These are phyloP conservation scores for Paradoxurus hermaphroditus DNA, from an alignment of 2,113 vertebrate genomes.

Conservation along the genomic window DNA sequence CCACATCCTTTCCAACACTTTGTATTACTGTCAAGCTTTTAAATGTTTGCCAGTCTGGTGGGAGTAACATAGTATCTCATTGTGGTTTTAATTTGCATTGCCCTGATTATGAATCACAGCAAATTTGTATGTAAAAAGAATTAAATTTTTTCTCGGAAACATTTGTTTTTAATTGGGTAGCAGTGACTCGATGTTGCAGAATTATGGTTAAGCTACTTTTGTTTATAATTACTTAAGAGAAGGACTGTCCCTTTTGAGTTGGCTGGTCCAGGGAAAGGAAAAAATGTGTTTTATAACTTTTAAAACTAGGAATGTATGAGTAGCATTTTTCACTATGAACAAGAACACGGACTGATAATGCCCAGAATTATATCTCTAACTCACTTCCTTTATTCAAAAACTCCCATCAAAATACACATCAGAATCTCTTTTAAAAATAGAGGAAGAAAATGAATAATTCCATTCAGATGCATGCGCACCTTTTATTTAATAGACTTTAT, in stretches of 20 bases:
- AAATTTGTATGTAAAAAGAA: slow-evolving; percentile 60
- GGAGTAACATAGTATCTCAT: neutral
- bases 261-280: neutral
- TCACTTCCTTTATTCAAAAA: slow-evolving; percentile 18
- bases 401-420: neutral
- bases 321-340: neutral
- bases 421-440: slow-evolving; percentile 2
- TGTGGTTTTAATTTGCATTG: slow-evolving; percentile 54
- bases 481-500: neutral
- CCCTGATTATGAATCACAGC: slow-evolving; percentile 36
- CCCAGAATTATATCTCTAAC: neutral
- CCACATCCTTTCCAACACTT: neutral
- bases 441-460: neutral
- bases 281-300: neutral
- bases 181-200: slow-evolving; percentile 40
- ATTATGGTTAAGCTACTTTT: neutral
- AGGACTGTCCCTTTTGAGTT: neutral
- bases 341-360: neutral
- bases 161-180: slow-evolving; percentile 74
- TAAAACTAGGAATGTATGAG: neutral
- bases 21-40: neutral
- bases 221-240: slow-evolving; percentile 34
- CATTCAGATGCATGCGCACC: neutral
- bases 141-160: slow-evolving; percentile 61
- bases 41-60: neutral